phyloP scores from a whole-genome alignment of 2,113 vertebrate genomes.

The Chloropsis hardwickii region DNA sequence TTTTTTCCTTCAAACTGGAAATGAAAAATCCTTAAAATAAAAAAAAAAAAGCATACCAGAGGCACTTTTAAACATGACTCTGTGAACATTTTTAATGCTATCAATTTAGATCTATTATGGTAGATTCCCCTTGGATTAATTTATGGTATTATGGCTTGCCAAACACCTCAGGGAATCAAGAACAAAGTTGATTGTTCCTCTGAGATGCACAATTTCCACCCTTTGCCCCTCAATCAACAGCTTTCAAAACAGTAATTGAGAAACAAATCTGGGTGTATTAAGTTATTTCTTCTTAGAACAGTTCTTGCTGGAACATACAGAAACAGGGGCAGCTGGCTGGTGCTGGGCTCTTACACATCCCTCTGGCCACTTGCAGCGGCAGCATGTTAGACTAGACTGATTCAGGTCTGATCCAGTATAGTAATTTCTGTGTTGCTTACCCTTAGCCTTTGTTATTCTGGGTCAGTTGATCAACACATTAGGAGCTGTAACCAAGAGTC shows the following conservation, averaged over 20 bases:
- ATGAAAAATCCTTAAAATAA: neutral
- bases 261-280: neutral
- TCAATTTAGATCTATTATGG: neutral
- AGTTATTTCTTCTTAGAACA: neutral
- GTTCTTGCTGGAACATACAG: neutral
- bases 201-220: conserved; percentile 11
- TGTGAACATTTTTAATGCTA: neutral
- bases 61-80: neutral
- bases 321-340: neutral
- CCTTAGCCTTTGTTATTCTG: conserved; percentile 41
- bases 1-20: neutral
- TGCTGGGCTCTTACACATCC: neutral
- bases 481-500: conserved; percentile 32
- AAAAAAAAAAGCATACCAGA: neutral
- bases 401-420: neutral
- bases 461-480: conserved; percentile 47
- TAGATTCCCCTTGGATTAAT: conserved; percentile 33
- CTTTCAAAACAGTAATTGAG: neutral
- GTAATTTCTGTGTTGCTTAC: conserved; percentile 28
- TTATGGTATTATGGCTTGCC: neutral
- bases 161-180: neutral
- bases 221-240: conserved; percentile 4
- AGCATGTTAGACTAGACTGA: neutral
- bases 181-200: conserved; percentile 38
- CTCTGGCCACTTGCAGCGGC: neutral